Conservation (phyloP, 2,113 vertebrate species). For the Ardeotis arabs region DNA sequence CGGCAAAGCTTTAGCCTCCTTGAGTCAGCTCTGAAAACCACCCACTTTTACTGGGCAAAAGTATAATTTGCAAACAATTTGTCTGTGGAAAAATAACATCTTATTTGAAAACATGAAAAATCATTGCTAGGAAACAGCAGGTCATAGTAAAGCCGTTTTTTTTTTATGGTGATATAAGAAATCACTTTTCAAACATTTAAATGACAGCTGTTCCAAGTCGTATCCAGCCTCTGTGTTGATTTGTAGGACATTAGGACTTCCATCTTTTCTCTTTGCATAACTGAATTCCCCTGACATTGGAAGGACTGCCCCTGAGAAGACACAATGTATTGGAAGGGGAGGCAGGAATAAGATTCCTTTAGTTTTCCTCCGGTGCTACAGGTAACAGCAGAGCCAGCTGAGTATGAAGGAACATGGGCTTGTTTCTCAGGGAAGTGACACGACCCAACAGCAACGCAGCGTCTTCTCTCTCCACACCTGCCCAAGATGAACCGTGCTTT, state of each 20-base stretch:
- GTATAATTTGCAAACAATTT: not conserved
- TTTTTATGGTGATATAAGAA: not conserved
- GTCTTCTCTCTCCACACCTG: not conserved
- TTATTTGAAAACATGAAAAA: not conserved
- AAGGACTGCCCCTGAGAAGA: not conserved
- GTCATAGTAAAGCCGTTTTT: not conserved
- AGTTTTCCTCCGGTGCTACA: not conserved
- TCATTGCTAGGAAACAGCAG: not conserved
- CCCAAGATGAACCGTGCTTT: not conserved
- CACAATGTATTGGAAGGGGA: not conserved
- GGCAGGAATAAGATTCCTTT: not conserved
- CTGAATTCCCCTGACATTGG: not conserved
- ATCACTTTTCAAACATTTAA: not conserved
- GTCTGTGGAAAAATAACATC: not conserved
- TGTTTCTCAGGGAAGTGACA: not conserved
- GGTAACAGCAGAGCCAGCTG: not conserved
- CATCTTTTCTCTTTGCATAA: not conserved
- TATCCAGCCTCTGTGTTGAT: not conserved
- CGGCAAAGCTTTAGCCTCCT: not conserved
- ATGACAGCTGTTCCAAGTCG: not conserved
- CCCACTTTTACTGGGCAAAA: not conserved
- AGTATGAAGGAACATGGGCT: rapidly evolving
- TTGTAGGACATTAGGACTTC: not conserved
- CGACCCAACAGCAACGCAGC: not conserved
- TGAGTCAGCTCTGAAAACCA: not conserved